Percentiles rank a stretch among this genome's conserved stretches.
Evolutionary conservation across 1,140 invertebrate genomes (phyloP).

Genomic region (Neotoxoptera formosana): DNA sequence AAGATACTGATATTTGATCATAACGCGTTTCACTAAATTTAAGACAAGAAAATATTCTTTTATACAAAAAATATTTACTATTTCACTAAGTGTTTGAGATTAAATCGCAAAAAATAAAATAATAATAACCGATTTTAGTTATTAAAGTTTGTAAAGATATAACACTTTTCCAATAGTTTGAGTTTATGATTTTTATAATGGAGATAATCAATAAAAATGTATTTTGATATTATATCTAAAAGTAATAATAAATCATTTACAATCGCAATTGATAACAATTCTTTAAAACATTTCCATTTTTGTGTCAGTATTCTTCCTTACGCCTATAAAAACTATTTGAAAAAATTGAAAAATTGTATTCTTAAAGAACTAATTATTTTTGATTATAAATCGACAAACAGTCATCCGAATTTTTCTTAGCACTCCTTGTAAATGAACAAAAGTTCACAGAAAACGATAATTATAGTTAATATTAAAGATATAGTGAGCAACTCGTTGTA

Average conservation of each 20-base stretch:
- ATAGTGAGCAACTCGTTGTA: neutral
- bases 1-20: neutral
- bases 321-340: neutral
- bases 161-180: neutral
- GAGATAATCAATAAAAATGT: neutral
- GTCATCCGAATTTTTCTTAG: neutral
- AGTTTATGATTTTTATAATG: neutral
- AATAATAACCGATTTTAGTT: neutral
- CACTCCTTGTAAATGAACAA: neutral
- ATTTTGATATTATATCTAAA: neutral
- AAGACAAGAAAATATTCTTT: neutral
- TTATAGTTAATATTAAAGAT: neutral
- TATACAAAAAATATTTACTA: neutral
- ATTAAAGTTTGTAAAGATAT: neutral
- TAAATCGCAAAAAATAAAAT: neutral
- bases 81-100: neutral
- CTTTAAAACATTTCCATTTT: too few species aligned
- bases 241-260: too few species aligned
- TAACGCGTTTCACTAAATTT: neutral
- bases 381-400: neutral
- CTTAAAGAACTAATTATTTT: neutral
- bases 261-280: too few species aligned
- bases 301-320: neutral
- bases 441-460: neutral
- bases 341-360: neutral